Evolutionary conservation across 2,113 vertebrate genomes (phyloP), one percentile per base, ranked within the genome.

Genomic region (Pachyramphus minor): DNA sequence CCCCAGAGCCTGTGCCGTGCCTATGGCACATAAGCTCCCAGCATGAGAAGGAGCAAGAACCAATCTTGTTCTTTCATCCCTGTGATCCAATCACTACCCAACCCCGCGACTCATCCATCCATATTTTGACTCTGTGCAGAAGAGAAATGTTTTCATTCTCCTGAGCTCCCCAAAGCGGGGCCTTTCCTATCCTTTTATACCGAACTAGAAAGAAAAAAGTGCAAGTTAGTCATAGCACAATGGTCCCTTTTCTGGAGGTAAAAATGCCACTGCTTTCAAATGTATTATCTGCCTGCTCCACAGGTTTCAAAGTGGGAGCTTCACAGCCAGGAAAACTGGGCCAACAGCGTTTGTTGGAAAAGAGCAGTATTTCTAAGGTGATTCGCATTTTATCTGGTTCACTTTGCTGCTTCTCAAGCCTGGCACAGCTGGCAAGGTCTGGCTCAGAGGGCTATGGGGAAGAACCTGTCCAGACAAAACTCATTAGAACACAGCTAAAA

Each of bases 241-340:
- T 37, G 31, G 86, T 67, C 33, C 73, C n/a, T 95, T 92, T 89
- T 94, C 83, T 79, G 35, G 15, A 90, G 69, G 86, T 81, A 93
- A 89, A 94, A 96, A 87, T 64, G 90, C 44, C 93, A 85, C 39
- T 2, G 31, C 93, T 97, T 95, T 96, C 82, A 96, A 92, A 67
- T 86, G 67, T 77, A 91, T 95, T 92, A 81, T 95, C 41, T 94
- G 47, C 44, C 60, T 41, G 75, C 90, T 95, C 93, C 49, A 74
- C 92, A 93, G 89, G 96, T 96, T 94, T 96, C 95, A 97, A 96
- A 96, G 96, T 45, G 49, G 52, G 83, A 97, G 58, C 93, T 97
- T 96, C 92, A 96, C 60, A 96, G 76, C 15, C 66, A 84, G 39
- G 44, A 64, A 95, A 96, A 96, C 52, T 96, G 79, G 95, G 95